Base-by-base conservation (phyloP, 2,888 invertebrate species). In the Synergus gifuensis region DNA sequence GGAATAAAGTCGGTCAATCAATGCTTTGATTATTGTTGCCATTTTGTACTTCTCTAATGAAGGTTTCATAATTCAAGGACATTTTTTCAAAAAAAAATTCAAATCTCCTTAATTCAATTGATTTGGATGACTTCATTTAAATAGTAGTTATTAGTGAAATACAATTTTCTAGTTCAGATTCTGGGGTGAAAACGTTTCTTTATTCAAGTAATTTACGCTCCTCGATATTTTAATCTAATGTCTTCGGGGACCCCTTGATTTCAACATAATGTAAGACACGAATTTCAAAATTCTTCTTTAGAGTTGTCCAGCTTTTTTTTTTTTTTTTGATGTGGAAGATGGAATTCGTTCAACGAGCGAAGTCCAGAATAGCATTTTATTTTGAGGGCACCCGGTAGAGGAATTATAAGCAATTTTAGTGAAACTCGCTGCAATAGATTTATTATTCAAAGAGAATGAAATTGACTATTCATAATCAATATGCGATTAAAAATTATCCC, bases 351-450 rank as follows among this genome's bases (percentile, higher is more conserved):
- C 22, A 60, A 22, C 22, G 12, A 60, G 60, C 60, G 22, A 60
- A 4, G 60, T 11, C 22, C 12, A 60, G 60, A 82, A 82, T 83
- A 83, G 82, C 76, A 81, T 82, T 80, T 82, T 86, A 84, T 86
- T 85, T 84, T 86, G 82, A 81, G 84, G 82, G 67, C 82, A 83
- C 82, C 82, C 81, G 81, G 82, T 84, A 82, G 80, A 81, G 77
- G 82, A 77, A 80, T 28, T 28, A 78, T 78, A 67, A 76, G 81
- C 81, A 81, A 79, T 82, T 60, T 60, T 22, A 18, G 60, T 11
- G 22, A 60, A 60, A 18, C 8, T 22, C 22, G 7, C 60, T 60
- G 22, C 0, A 28, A 22, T 60, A 11, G 12, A 11, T 22, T 60
- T 60, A 3, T 60, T 60, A 22, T 22, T 22, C 22, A 14, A 60